Conservation (phyloP, 1,140 invertebrate genomes). For the Ceratina australensis region DNA sequence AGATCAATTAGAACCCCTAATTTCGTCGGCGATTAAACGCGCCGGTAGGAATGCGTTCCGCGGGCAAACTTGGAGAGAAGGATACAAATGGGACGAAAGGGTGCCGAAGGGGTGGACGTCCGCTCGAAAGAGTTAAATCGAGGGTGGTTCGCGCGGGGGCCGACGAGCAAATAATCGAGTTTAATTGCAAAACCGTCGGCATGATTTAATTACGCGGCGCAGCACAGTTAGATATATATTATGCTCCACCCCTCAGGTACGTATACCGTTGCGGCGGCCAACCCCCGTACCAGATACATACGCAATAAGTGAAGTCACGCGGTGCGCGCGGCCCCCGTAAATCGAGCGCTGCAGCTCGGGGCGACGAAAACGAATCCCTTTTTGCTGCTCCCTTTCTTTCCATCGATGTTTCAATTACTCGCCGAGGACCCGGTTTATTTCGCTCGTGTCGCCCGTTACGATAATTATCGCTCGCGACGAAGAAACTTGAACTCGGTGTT, state of each 20-base stretch:
- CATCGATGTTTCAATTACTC: too few relatives aligned
- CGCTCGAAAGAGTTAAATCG: conserved; percentile 78
- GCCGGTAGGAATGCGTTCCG: conserved; percentile 54
- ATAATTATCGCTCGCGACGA: too few relatives aligned
- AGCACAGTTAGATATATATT: conserved; percentile 63
- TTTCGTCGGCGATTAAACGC: conserved; percentile 61
- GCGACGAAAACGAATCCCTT: not conserved
- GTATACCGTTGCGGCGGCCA: conserved; percentile 18
- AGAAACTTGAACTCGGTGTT: too few relatives aligned
- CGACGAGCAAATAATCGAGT: conserved; percentile 80
- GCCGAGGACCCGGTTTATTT: not conserved
- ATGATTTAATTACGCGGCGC: conserved; percentile 80
- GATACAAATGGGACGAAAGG: conserved; percentile 59
- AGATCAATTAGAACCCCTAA: conserved; percentile 8
- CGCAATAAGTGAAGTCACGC: conserved; percentile 53
- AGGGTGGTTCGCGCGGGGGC: conserved; percentile 69
- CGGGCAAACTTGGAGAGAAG: conserved; percentile 63
- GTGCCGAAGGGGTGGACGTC: conserved; percentile 54
- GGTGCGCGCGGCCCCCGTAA: not conserved
- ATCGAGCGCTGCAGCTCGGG: conserved; percentile 30
- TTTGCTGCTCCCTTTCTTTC: not conserved
- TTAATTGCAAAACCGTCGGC: conserved; percentile 81
- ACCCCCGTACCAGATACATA: conserved; percentile 32
- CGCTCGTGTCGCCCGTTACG: not conserved
- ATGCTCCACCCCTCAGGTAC: conserved; percentile 38